Evolutionary conservation across 2,113 vertebrate genomes (phyloP).

Genomic region (Burhinus bistriatus): DNA sequence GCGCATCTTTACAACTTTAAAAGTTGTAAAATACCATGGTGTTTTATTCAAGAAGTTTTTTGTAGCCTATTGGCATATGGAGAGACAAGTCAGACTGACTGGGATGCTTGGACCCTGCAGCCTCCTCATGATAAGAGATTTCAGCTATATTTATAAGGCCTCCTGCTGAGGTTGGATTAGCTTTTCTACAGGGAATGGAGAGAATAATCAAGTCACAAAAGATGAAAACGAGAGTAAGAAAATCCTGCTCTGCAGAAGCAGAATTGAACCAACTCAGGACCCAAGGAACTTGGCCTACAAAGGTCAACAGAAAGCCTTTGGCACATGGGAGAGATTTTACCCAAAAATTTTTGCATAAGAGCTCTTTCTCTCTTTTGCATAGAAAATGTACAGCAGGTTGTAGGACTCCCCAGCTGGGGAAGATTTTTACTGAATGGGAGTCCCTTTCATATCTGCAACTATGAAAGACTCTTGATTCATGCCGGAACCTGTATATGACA

Average conservation of each 20-base stretch:
- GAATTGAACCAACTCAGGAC: too few species aligned
- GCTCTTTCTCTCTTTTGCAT: neutral
- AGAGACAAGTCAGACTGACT: fast-evolving
- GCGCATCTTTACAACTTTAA: neutral
- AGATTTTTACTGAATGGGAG: neutral
- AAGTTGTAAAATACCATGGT: neutral
- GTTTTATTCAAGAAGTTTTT: neutral
- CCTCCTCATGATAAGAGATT: neutral
- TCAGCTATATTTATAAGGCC: neutral
- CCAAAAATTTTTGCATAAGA: neutral
- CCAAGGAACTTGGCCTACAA: too few species aligned
- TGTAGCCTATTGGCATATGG: neutral
- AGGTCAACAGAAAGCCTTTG: neutral
- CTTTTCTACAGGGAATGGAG: neutral
- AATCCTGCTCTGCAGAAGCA: neutral
- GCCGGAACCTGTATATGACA: neutral
- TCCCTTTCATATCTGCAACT: fast-evolving
- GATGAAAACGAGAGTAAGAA: neutral
- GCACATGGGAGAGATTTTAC: neutral
- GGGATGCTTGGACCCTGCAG: neutral
- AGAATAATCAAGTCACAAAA: neutral
- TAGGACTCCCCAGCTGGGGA: neutral
- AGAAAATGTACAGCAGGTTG: neutral
- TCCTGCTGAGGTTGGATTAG: neutral
- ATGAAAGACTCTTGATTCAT: neutral